Conservation (phyloP, 1,140 invertebrate genomes). For the Rhopalosiphum padi region DNA sequence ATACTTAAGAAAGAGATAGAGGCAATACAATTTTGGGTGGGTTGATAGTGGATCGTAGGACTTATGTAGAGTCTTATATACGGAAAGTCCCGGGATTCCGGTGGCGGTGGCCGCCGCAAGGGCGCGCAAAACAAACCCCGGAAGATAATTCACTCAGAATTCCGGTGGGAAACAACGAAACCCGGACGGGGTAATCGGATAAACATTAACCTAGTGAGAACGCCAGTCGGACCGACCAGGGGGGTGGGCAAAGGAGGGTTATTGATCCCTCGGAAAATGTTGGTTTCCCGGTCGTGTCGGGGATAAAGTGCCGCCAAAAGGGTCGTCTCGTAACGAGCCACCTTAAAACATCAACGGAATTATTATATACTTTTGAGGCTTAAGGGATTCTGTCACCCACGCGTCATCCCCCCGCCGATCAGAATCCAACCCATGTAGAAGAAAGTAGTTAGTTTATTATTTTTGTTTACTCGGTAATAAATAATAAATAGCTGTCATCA, state of each 20-base stretch:
- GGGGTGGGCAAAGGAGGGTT: not conserved
- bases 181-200: conserved; percentile 57
- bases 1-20: not conserved
- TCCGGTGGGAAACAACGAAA: conserved; percentile 54
- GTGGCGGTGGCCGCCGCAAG: not conserved
- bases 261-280: conserved; percentile 53
- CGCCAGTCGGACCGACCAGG: not conserved
- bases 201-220: conserved; percentile 55
- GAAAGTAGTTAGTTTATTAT: not conserved
- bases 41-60: conserved; percentile 25
- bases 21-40: not conserved
- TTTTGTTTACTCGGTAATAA: not conserved
- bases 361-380: conserved; percentile 12
- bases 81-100: conserved; percentile 35
- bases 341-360: conserved; percentile 53
- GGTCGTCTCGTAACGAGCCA: conserved; percentile 46
- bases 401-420: not conserved
- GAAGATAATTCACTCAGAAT: conserved; percentile 57
- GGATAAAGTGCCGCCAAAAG: conserved; percentile 20
- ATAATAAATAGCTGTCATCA: not conserved
- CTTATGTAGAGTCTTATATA: conserved; percentile 7
- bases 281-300: conserved; percentile 32
- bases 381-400: not conserved
- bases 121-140: conserved; percentile 47
- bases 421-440: not conserved